Conservation (phyloP, 2,797 vertebrate species). For the Darevskia mixta region DNA sequence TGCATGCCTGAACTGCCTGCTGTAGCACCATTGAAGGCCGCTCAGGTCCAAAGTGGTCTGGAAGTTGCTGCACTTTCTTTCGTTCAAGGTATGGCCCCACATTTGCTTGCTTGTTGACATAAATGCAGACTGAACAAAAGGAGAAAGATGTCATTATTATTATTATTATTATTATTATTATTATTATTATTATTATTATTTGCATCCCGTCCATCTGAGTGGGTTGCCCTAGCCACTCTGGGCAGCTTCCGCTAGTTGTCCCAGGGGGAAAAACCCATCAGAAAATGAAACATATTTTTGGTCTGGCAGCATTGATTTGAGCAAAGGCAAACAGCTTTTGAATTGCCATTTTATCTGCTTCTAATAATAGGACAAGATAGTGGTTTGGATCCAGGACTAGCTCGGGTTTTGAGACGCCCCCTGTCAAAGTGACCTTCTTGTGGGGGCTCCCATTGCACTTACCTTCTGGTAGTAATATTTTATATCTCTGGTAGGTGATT, state of each 20-base stretch:
- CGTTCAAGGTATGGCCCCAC: slow-evolving; percentile 93
- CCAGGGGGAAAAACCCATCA: no score
- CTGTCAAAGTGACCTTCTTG: no score
- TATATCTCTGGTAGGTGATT: no score
- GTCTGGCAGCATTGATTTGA: neutral
- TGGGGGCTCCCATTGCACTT: no score
- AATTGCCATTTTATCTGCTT: neutral
- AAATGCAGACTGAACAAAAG: slow-evolving; percentile 90
- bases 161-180: no score
- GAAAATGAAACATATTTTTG: neutral
- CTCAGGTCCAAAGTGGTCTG: slow-evolving; percentile 93
- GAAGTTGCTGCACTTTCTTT: slow-evolving; percentile 94
- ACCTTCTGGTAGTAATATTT: no score
- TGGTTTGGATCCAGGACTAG: neutral
- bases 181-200: no score
- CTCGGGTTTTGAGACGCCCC: no score
- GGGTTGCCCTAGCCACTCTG: no score
- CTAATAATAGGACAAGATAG: neutral
- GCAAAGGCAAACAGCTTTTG: neutral
- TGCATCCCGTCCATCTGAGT: no score
- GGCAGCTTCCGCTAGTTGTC: no score
- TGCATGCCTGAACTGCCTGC: slow-evolving; percentile 95
- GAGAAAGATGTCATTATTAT: neutral
- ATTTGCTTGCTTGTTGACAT: slow-evolving; percentile 94
- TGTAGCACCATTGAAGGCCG: slow-evolving; percentile 90